phyloP scores from a whole-genome alignment of 2,797 vertebrate species.

The Perdix hodgsoniae region DNA sequence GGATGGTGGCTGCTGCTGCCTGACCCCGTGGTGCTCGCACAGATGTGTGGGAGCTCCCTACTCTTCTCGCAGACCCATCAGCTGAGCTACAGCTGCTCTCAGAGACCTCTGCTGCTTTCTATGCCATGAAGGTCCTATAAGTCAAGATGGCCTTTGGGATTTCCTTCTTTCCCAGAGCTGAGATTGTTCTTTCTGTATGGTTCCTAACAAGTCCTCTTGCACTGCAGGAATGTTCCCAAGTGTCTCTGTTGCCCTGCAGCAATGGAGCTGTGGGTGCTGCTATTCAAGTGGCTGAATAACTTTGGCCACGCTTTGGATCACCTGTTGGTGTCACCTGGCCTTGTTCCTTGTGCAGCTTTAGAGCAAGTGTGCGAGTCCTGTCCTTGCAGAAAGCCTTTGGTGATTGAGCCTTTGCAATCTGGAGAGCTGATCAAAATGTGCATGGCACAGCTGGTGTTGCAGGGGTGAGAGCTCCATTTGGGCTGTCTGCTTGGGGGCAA shows the following conservation, averaged over 20 bases:
- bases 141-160: background rate
- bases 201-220: background rate
- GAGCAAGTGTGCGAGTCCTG: background rate
- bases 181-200: background rate
- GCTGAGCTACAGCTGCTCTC: background rate
- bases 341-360: background rate
- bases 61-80: background rate
- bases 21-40: rapidly evolving
- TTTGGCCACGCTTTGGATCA: background rate
- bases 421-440: background rate
- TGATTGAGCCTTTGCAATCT: background rate
- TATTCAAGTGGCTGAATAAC: background rate
- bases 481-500: background rate
- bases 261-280: background rate
- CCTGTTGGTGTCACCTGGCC: background rate
- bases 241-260: background rate
- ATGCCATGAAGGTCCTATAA: background rate
- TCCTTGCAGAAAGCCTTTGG: background rate
- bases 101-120: background rate
- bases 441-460: background rate
- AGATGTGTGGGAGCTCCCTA: background rate
- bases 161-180: background rate
- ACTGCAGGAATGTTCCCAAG: background rate
- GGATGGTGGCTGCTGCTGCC: background rate
- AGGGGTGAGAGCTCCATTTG: background rate